phyloP scores from a whole-genome alignment of 2,797 vertebrate genomes.

The Sylvia borin region DNA sequence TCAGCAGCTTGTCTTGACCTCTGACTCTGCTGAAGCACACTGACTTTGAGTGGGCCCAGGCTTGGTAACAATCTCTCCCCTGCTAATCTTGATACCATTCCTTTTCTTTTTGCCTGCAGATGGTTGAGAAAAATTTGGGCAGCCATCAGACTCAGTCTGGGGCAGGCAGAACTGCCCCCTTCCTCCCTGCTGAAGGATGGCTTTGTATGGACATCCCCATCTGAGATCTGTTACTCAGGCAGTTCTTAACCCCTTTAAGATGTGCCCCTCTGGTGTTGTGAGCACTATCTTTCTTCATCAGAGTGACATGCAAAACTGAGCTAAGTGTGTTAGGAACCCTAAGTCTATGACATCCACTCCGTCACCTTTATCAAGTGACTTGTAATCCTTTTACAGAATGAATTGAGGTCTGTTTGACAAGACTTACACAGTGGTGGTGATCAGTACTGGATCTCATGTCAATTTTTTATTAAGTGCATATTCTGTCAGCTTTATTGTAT shows the following conservation, averaged over 20 bases:
- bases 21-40: background rate
- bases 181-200: background rate
- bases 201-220: background rate
- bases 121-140: background rate
- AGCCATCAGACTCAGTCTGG: background rate
- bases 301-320: background rate
- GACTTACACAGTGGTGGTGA: background rate
- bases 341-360: background rate
- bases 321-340: background rate
- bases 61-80: background rate
- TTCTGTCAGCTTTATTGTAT: background rate
- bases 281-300: background rate
- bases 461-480: background rate
- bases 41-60: background rate
- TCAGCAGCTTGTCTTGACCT: background rate
- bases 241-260: background rate
- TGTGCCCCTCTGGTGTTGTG: background rate
- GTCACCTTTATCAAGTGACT: background rate
- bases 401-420: background rate
- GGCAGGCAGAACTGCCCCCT: background rate
- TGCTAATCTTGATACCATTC: background rate
- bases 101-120: background rate
- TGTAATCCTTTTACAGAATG: constrained; percentile 14
- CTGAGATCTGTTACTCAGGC: background rate
- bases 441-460: background rate